Evolutionary conservation across 1,140 invertebrate genomes (phyloP), one percentile per base, ranked within the genome.

Genomic region (Lithobius niger): DNA sequence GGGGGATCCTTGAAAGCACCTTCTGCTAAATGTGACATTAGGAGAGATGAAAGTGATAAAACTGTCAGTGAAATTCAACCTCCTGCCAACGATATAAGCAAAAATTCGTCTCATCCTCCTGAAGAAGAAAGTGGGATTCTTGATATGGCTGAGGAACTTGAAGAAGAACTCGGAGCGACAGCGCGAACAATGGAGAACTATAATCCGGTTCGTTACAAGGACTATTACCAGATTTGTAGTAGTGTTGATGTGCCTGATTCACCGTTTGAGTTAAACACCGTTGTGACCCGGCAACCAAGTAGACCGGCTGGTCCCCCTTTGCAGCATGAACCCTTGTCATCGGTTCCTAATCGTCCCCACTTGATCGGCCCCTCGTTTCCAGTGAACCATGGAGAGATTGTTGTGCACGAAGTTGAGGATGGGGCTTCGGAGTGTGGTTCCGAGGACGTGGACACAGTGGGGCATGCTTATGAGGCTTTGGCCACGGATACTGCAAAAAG

Each of bases 381-480:
- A 6, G 22, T 21, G 44, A 47, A 47, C 10, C 22, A 10, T 22
- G 26, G 31, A n/a, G 60, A 61, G 55, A 61, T 61, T 1, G 22
- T 57, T 3, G 43, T 61, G 3, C 58, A 61, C 27, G 60, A 61
- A 55, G 45, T 52, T 6, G 60, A 61, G 19, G 57, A 47, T 45
- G n/a, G n/a, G n/a, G 50, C 24, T 3, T 57, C 55, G 43, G 60
- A 61, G 22, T 59, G 58, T 21, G 60, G 60, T 22, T 60, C 58
- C 22, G 60, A 61, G 56, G 60, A 61, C 44, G 54, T 61, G 0
- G 60, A 61, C 24, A 31, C 58, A 22, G 54, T 61, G n/a, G 49
- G 55, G 4, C 60, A 61, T 49, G 24, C 58, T 3, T 61, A 61
- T 27, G 57, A 61, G 43, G 53, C 51, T 16, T 48, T 50, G 22